Conservation (phyloP, 2,888 invertebrate species). For the Camponotus fellah region DNA sequence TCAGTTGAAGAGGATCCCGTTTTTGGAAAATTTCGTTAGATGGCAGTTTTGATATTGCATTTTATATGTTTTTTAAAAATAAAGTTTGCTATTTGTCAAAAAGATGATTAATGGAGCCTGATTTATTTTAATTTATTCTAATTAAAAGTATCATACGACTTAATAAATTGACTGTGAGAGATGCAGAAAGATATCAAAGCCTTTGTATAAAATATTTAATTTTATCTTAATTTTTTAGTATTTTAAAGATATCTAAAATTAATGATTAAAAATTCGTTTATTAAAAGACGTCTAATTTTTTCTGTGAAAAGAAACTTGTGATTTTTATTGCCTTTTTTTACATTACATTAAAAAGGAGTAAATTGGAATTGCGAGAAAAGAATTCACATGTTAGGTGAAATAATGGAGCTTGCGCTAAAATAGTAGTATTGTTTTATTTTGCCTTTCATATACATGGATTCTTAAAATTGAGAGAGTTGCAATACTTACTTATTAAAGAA, state of each 20-base stretch:
- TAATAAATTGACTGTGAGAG: no score
- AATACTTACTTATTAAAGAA: slow-evolving; percentile 3
- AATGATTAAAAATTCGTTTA: neutral
- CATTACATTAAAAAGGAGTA: neutral
- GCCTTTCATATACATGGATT: slow-evolving; percentile 15
- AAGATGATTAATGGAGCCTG: neutral
- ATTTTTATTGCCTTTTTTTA: neutral
- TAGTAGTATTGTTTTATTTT: slow-evolving; percentile 32
- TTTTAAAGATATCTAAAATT: neutral
- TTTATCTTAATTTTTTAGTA: neutral
- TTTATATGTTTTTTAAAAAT: neutral
- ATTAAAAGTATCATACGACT: neutral
- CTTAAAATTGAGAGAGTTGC: neutral
- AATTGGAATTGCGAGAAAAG: neutral
- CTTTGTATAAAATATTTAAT: neutral
- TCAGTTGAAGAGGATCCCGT: neutral
- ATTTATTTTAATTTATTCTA: neutral
- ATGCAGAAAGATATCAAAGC: no score
- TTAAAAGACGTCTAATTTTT: neutral
- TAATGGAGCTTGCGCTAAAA: neutral
- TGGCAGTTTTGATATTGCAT: neutral
- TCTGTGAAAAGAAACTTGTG: neutral
- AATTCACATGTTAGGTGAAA: neutral
- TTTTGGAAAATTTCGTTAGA: slow-evolving; percentile 1
- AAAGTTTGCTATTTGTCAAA: neutral